Evolutionary conservation across 2,113 vertebrate species (phyloP).

Genomic region (Morone chrysops): DNA sequence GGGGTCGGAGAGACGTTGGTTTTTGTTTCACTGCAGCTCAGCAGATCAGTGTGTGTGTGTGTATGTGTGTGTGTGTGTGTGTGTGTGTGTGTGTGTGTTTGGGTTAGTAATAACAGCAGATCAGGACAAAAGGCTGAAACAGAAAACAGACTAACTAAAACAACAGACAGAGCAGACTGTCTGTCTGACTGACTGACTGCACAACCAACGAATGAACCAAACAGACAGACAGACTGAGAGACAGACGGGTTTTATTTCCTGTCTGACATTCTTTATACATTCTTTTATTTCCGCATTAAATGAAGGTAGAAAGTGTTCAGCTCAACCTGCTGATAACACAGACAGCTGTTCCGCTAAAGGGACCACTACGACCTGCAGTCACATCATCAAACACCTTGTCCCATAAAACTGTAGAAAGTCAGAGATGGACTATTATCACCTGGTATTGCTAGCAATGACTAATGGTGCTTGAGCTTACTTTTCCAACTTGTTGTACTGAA

Average conservation of each 20-base stretch:
- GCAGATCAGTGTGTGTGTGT: conserved; percentile 16
- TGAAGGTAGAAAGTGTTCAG: neutral
- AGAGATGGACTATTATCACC: no score
- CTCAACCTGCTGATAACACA: neutral
- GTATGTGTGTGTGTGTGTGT: neutral
- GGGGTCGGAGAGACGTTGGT: neutral
- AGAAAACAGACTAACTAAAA: conserved; percentile 51
- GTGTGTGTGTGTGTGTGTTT: conserved; percentile 12
- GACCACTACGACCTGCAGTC: neutral
- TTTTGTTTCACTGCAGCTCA: conserved; percentile 21
- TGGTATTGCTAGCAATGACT: no score
- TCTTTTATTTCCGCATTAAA: conserved; percentile 46
- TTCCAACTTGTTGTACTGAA: no score
- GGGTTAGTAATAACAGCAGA: conserved; percentile 53
- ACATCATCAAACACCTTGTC: neutral
- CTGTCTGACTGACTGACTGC: conserved; percentile 12
- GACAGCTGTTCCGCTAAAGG: no score
- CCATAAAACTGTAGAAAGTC: no score
- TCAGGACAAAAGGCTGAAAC: conserved; percentile 57
- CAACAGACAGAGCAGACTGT: conserved; percentile 50
- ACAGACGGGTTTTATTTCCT: conserved; percentile 54
- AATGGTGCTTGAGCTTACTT: no score
- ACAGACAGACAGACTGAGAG: neutral
- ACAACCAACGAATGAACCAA: neutral
- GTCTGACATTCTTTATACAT: conserved; percentile 49